These are phyloP conservation scores for Holothuria glaberrima DNA, from an alignment of 35 echinoderm and acorn worm species.

Conservation along the genomic window DNA sequence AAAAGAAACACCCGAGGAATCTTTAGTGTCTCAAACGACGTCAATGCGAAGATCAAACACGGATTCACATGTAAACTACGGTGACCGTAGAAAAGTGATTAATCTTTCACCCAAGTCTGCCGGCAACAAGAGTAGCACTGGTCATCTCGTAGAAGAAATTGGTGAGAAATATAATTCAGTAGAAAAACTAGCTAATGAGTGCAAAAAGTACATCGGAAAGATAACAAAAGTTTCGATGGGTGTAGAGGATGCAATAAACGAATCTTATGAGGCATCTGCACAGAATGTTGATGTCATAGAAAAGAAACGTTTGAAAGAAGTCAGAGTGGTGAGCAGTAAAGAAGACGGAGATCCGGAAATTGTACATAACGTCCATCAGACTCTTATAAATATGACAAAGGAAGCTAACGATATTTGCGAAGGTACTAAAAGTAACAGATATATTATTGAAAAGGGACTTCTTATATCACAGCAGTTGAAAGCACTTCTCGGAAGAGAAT, in stretches of 20 bases:
- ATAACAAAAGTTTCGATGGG: not conserved
- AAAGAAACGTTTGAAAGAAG: not conserved
- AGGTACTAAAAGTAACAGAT: not conserved
- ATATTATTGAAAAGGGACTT: conserved; percentile 9
- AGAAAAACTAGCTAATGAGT: not conserved
- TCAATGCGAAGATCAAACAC: too few relatives aligned
- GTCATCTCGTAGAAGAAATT: not conserved
- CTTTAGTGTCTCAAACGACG: too few relatives aligned
- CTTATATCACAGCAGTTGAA: not conserved
- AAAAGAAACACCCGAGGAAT: too few relatives aligned
- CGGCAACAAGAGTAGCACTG: not conserved
- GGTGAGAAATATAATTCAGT: conserved; percentile 2
- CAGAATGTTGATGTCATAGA: conserved; percentile 23
- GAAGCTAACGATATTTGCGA: not conserved
- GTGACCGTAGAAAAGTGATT: too few relatives aligned
- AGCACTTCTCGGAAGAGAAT: not conserved
- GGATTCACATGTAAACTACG: too few relatives aligned
- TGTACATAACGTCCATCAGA: conserved; percentile 18
- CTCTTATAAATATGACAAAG: not conserved
- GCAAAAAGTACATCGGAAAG: too few relatives aligned
- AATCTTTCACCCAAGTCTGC: not conserved
- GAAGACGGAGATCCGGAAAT: conserved; percentile 6
- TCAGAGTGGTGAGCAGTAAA: not conserved
- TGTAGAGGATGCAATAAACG: not conserved
- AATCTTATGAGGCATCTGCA: not conserved